A percentile compares a stretch with the other conserved stretches of the same genome.
These are phyloP conservation scores for Hydrozoanthus gracilis DNA, from an alignment of 92 coral and sea anemone species.

Conservation along the genomic window DNA sequence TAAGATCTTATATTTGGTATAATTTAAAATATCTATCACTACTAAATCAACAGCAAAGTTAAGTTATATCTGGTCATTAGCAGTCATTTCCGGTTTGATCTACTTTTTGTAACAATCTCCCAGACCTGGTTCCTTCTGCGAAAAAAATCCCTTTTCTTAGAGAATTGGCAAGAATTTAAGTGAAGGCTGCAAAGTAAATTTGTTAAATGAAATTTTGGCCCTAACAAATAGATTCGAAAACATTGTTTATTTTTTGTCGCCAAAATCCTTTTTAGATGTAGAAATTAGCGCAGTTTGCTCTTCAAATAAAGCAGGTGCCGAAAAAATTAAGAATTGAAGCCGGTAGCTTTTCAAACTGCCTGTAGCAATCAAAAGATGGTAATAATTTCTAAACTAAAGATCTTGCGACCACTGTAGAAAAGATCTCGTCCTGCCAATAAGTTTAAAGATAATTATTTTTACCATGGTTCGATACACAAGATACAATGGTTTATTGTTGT, in stretches of 20 bases:
- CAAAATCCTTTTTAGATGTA: not conserved
- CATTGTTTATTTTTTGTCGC: not conserved
- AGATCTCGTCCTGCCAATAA: not conserved
- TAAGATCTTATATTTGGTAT: not conserved
- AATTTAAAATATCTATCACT: not conserved
- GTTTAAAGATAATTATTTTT: not conserved
- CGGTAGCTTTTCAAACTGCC: too few species aligned
- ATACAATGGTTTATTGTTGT: constrained; percentile 18
- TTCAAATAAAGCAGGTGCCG: too few species aligned
- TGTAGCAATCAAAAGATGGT: too few species aligned
- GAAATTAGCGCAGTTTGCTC: not conserved
- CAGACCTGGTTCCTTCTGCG: too few species aligned
- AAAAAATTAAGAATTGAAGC: too few species aligned
- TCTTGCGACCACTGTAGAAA: not conserved
- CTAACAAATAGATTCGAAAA: not conserved
- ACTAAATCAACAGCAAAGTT: not conserved
- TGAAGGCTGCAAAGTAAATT: too few species aligned
- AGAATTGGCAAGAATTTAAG: too few species aligned
- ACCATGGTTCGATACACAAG: constrained; percentile 14
- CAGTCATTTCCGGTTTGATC: constrained; percentile 12
- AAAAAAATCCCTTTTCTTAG: too few species aligned
- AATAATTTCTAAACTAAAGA: too few species aligned
- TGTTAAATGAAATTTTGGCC: not conserved
- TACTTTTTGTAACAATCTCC: not conserved
- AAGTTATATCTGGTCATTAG: not conserved